Percentiles rank a stretch among this genome's conserved stretches.
Evolutionary conservation across 2,797 vertebrate species (phyloP).

Genomic region (Pseudochirops corinnae): DNA sequence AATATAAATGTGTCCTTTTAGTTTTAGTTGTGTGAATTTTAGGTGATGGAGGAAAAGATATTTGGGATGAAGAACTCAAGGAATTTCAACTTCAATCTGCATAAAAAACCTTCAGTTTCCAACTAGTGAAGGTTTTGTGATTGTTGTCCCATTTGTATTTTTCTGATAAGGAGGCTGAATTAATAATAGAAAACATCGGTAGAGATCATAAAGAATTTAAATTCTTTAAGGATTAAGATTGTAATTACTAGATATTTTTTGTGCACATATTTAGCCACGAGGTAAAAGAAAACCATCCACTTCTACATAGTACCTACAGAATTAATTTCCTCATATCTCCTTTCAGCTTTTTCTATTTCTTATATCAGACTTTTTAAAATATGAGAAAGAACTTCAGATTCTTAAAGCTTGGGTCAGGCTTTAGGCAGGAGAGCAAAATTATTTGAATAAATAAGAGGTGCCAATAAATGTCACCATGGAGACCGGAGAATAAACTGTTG

Average conservation of each 20-base stretch:
- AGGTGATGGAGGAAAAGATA: background rate
- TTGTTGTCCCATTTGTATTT: background rate
- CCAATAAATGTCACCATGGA: conserved; percentile 47
- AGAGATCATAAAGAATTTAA: background rate
- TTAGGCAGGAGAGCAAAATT: conserved; percentile 27
- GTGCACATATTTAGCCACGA: background rate
- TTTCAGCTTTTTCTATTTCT: background rate
- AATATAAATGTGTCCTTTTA: no score
- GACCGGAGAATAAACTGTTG: conserved; percentile 51
- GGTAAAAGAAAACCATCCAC: background rate
- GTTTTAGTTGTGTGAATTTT: background rate
- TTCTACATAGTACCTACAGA: background rate
- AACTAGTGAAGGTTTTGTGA: conserved; percentile 13
- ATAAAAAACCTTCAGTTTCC: background rate
- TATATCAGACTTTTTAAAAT: background rate
- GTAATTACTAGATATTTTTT: conserved; percentile 4
- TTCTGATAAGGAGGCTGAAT: background rate
- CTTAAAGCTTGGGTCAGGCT: background rate
- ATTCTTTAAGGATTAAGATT: background rate
- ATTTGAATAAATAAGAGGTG: conserved; percentile 39
- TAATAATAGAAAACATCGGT: conserved; percentile 11
- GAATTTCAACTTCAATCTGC: background rate
- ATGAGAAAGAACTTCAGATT: background rate
- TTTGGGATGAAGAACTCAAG: conserved; percentile 19
- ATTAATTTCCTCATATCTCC: background rate